Base-by-base conservation (phyloP, 2,797 vertebrate species). In the Valencia hispanica region DNA sequence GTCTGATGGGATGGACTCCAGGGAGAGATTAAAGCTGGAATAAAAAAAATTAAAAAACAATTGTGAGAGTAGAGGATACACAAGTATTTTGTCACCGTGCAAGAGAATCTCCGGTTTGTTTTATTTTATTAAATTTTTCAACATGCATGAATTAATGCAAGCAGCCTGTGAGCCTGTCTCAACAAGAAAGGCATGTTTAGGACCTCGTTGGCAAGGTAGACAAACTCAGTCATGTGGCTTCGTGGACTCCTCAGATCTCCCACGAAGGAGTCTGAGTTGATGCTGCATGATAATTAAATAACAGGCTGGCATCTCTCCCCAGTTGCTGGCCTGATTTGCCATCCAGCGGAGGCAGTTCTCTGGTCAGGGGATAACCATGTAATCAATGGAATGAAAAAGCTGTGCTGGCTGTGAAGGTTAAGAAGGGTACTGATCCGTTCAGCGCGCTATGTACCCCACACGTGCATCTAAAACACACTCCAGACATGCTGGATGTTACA, bases 321-420 rank as follows among this genome's bases (percentile, higher is more conserved):
- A 77, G 84, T 85, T 82, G 79, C 79, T 82, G 90, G 84, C 88
- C 90, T 93, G 91, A 92, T 94, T 93, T 89, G 85, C 84, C 79
- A 90, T 93, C 90, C 91, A 90, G 90, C 75, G 74, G 91, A 88
- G 87, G 88, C 89, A 83, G 84, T 34, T 79, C 87, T 91, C 82
- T 88, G 89, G 93, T 93, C 90, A 91, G 91, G 92, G 92, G 91
- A 94, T 92, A 93, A 92, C 91, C 93, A 91, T 94, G 91, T 94
- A 93, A 94, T 94, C 93, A 94, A 92, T 94, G 91, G 88, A 88
- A 92, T 90, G 90, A 90, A 89, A 90, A 93, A 77, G 87, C 89
- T 81, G 86, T 87, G 82, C 89, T 84, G 91, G 89, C 91, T 94
- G 92, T 93, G 93, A 94, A 94, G 94, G 93, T 94, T 93, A 93